Base-by-base conservation (phyloP, 1,140 invertebrate species). In the Ceratosolen fusciceps region DNA sequence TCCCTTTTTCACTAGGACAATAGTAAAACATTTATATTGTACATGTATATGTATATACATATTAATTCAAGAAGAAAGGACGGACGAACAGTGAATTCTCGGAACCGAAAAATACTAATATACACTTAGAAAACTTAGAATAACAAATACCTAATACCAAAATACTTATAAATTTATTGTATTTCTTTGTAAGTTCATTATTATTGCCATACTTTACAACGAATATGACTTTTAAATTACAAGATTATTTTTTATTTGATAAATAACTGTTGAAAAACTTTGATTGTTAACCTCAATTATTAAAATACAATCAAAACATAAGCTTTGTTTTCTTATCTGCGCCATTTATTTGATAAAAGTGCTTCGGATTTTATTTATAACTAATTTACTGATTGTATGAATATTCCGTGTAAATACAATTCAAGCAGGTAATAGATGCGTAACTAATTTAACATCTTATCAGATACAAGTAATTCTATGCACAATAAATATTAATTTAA, bases 211-310 rank as follows among this genome's bases (percentile, higher is more conserved):
- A n/a, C n/a, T n/a, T n/a, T n/a, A n/a, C n/a, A n/a, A n/a, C n/a
- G 14, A n/a, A 26, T 58, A 58, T 29, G 5, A 9, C 24, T 26
- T n/a, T n/a, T 26, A 9, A 58, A 29, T 58, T n/a, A 58, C 26
- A 58, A 26, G 54, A 10, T 2, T 58, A 58, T 58, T 29, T 58
- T 26, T 58, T 58, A 58, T 58, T 58, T 26, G 24, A 58, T 12
- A 14, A 1, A 26, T 58, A 26, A 58, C 24, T 9, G 54, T 26
- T 26, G 24, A 58, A 26, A 58, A 58, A 58, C n/a, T n/a, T 26
- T 58, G 54, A 58, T 26, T n/a, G 54, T 58, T 58, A 26, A 58
- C n/a, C 54, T 58, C 24, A 24, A 58, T n/a, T 58, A 58, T 58
- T 58, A 58, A 58, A 58, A 24, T 58, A 8, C 24, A 58, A 29